These are phyloP conservation scores for Lindbergichthys nudifrons DNA, from an alignment of 2,797 vertebrate genomes.

Conservation along the genomic window DNA sequence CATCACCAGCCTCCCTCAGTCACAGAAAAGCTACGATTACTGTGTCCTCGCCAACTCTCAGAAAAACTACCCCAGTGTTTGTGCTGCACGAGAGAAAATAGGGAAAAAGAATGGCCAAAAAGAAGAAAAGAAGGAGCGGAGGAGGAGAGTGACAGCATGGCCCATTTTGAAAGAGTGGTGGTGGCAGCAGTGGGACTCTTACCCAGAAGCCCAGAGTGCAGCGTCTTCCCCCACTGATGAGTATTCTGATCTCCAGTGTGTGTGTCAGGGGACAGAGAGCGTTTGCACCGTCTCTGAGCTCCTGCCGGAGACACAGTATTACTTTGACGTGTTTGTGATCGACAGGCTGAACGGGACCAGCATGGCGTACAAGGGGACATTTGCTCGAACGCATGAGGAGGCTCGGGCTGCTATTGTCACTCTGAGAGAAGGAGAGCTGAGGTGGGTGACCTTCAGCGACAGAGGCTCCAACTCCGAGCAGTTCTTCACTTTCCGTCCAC, in stretches of 20 bases:
- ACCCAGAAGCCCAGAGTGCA: constrained; percentile 49
- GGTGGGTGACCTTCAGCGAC: constrained; percentile 84
- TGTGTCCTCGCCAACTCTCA: constrained; percentile 89
- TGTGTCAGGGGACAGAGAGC: constrained; percentile 87
- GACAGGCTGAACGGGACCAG: constrained; percentile 88
- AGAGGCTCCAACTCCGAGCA: constrained; percentile 67
- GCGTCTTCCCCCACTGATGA: constrained; percentile 53
- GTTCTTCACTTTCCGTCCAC: constrained; percentile 85
- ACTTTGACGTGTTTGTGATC: constrained; percentile 91
- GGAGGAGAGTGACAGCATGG: constrained; percentile 71
- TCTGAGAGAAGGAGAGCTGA: constrained; percentile 88
- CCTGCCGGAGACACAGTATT: constrained; percentile 88
- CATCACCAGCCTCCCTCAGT: constrained; percentile 58
- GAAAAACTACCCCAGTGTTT: constrained; percentile 89
- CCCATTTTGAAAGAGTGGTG: constrained; percentile 82
- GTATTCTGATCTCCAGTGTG: constrained; percentile 81
- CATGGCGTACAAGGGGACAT: constrained; percentile 85
- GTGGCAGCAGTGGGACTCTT: constrained; percentile 82
- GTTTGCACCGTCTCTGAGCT: constrained; percentile 88
- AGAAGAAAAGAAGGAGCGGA: constrained; percentile 62
- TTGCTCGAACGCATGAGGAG: constrained; percentile 87
- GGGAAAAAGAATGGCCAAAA: constrained; percentile 65
- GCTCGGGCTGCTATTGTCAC: constrained; percentile 79
- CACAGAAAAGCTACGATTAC: constrained; percentile 83
- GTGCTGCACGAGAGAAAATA: constrained; percentile 83